Evolutionary conservation across 2,797 vertebrate genomes (phyloP).

Genomic region (Propithecus deckenii): DNA sequence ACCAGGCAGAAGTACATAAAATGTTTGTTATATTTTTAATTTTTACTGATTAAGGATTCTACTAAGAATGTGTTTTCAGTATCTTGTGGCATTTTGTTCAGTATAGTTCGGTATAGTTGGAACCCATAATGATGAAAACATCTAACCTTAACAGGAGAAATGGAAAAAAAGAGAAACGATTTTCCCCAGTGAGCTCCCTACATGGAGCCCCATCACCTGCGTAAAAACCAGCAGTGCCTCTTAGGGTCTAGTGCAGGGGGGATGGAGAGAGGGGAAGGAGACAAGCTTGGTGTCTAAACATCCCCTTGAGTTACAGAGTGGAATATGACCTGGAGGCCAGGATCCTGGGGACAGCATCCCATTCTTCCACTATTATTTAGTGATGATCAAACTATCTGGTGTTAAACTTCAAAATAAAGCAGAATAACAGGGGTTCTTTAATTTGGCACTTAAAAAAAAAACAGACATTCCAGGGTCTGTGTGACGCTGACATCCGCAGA

Average conservation of each 20-base stretch:
- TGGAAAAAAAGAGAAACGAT: background rate
- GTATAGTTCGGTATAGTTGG: background rate
- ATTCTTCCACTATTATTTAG: background rate
- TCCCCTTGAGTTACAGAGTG: background rate
- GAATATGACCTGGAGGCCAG: background rate
- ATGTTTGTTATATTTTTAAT: background rate
- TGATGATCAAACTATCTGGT: background rate
- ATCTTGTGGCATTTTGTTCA: background rate
- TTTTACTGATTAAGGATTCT: background rate
- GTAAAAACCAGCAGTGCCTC: background rate
- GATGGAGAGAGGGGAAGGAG: background rate
- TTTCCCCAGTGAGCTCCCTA: background rate
- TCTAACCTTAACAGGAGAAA: background rate
- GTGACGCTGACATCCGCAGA: background rate
- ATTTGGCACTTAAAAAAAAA: background rate
- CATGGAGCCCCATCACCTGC: background rate
- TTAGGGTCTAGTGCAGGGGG: background rate
- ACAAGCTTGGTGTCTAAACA: background rate
- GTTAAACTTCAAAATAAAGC: background rate
- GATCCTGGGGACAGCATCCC: fast-evolving
- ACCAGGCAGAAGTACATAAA: background rate
- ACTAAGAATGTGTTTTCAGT: background rate
- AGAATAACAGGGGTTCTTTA: background rate
- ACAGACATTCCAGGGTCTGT: background rate
- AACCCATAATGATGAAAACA: background rate